Percentiles rank a stretch among this genome's conserved stretches.
Conservation (phyloP, 2,888 invertebrate genomes). For the Pyrgus malvae region DNA sequence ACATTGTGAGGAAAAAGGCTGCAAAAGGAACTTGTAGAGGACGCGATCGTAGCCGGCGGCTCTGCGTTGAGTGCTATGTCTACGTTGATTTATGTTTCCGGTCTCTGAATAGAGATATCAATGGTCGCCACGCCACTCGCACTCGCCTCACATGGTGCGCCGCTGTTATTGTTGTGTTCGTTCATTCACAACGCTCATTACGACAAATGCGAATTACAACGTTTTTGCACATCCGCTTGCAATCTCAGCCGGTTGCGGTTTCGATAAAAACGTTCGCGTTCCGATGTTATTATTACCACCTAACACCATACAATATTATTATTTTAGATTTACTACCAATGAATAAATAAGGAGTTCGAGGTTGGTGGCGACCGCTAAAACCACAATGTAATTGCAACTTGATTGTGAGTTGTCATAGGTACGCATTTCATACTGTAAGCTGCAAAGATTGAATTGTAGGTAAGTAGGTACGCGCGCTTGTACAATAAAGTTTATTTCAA, state of each 20-base stretch:
- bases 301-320: not conserved
- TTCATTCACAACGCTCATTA: constrained; percentile 58
- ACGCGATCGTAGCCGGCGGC: not conserved
- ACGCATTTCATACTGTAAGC: too few species aligned
- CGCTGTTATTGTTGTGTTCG: constrained; percentile 50
- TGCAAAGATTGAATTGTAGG: too few species aligned
- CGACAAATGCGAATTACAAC: constrained; percentile 49
- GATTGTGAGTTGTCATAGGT: too few species aligned
- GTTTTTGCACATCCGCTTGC: constrained; percentile 37
- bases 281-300: constrained; percentile 2
- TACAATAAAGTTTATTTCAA: too few species aligned
- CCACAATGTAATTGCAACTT: too few species aligned
- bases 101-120: constrained; percentile 71
- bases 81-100: constrained; percentile 75
- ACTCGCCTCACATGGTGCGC: constrained; percentile 57
- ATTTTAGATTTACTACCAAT: not conserved
- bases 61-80: constrained; percentile 41
- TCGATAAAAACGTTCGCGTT: constrained; percentile 14
- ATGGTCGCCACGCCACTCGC: constrained; percentile 39
- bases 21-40: not conserved
- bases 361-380: not conserved
- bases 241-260: constrained; percentile 16
- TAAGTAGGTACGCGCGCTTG: too few species aligned
- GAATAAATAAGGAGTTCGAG: not conserved
- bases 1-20: too few species aligned